A percentile compares a stretch with the other conserved stretches of the same genome.
Evolutionary conservation across 2,113 vertebrate species (phyloP).

Genomic region (Grantiella picta): DNA sequence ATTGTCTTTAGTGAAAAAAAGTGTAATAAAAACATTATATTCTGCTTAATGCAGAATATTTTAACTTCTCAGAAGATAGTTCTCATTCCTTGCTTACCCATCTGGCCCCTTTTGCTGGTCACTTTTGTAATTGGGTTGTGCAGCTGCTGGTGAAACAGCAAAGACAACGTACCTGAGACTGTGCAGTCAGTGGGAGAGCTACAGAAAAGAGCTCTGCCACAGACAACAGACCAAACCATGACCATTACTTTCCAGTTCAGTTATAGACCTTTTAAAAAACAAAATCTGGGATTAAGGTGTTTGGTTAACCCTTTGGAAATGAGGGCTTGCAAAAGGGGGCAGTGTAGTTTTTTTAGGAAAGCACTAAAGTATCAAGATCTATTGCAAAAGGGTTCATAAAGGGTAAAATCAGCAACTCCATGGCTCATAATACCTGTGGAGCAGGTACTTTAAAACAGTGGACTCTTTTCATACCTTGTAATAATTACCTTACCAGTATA

Average conservation of each 20-base stretch:
- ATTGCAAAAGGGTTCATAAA: neutral
- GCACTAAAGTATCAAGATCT: neutral
- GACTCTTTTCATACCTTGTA: neutral
- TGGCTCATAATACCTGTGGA: neutral
- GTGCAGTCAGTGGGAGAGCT: neutral
- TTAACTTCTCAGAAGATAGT: neutral
- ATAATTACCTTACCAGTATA: neutral
- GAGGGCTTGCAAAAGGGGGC: neutral
- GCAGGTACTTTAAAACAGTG: neutral
- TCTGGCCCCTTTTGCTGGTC: neutral
- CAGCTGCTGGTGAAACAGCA: neutral
- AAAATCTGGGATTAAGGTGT: neutral
- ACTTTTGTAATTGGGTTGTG: fast-evolving
- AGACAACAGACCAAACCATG: neutral
- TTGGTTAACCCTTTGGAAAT: conserved; percentile 11
- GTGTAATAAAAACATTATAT: neutral
- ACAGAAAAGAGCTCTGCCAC: neutral
- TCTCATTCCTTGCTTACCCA: neutral
- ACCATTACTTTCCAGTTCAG: neutral
- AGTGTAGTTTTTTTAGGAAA: neutral
- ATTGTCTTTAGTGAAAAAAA: neutral
- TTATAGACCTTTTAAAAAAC: neutral
- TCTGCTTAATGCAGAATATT: neutral
- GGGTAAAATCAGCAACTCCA: neutral
- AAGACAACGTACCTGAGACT: fast-evolving